phyloP scores from a whole-genome alignment of 2,797 vertebrate species.

The Sebastes minor region DNA sequence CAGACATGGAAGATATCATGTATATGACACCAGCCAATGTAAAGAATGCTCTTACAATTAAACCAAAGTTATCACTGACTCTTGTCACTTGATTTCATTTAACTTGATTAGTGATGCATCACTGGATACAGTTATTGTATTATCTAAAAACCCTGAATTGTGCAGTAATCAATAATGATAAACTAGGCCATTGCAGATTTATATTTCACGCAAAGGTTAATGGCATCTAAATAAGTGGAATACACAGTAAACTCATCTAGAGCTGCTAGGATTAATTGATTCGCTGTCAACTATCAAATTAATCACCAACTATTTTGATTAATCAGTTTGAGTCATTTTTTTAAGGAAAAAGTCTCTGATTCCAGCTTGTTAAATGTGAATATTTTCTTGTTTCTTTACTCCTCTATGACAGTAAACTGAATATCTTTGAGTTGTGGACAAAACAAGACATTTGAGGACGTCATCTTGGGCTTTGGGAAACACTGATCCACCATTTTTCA shows the following conservation, averaged over 20 bases:
- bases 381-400: no score
- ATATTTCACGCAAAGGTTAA: not conserved
- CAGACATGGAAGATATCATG: slow-evolving; percentile 26
- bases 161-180: not conserved
- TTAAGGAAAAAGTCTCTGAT: no score
- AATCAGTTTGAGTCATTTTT: no score
- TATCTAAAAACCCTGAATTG: not conserved
- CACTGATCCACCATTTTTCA: no score
- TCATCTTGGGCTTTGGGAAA: no score
- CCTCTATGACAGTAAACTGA: no score
- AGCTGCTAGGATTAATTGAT: no score
- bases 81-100: slow-evolving; percentile 9
- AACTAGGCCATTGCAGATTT: not conserved
- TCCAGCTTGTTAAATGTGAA: no score
- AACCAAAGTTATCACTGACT: slow-evolving; percentile 64
- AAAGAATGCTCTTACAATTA: slow-evolving; percentile 64
- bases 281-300: no score
- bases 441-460: no score
- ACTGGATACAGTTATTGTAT: not conserved
- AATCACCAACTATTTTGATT: no score
- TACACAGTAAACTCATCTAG: not conserved
- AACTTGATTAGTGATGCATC: not conserved
- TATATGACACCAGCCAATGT: slow-evolving; percentile 53
- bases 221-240: not conserved
- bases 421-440: no score